A percentile compares a stretch with the other conserved stretches of the same genome.
These are phyloP conservation scores for Chironomus tepperi DNA, from an alignment of 1,140 invertebrate genomes.

Conservation along the genomic window DNA sequence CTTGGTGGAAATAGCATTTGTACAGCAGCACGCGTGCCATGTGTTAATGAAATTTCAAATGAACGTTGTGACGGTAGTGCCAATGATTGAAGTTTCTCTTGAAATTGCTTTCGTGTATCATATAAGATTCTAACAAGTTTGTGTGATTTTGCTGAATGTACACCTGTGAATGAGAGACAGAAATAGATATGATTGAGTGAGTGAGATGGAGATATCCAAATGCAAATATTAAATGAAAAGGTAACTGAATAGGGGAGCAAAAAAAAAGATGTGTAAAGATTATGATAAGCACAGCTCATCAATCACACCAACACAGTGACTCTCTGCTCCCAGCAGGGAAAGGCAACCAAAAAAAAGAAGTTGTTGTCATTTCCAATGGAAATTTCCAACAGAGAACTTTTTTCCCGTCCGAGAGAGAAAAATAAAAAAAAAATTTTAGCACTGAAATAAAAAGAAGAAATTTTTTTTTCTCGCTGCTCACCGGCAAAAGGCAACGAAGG, in stretches of 20 bases:
- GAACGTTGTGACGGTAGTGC: constrained; percentile 64
- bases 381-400: not conserved
- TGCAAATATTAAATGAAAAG: too few relatives aligned
- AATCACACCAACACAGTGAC: not conserved
- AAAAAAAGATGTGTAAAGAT: too few relatives aligned
- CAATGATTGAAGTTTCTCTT: constrained; percentile 53
- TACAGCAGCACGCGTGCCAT: constrained; percentile 67
- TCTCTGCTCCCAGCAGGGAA: not conserved
- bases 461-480: not conserved
- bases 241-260: too few relatives aligned
- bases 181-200: not conserved
- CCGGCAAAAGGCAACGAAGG: constrained; percentile 67
- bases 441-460: not conserved
- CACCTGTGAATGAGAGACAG: constrained; percentile 30
- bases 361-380: not conserved
- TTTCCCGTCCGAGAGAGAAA: not conserved
- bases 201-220: too few relatives aligned
- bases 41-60: constrained; percentile 67
- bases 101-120: constrained; percentile 58
- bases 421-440: not conserved
- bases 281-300: not conserved
- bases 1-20: constrained; percentile 71
- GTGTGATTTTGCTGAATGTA: constrained; percentile 61
- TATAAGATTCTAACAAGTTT: constrained; percentile 63
- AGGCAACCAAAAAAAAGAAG: not conserved